Percentiles rank a stretch among this genome's conserved stretches.
Conservation (phyloP, 1,140 invertebrate species). For the Ostrea denselamellosa region DNA sequence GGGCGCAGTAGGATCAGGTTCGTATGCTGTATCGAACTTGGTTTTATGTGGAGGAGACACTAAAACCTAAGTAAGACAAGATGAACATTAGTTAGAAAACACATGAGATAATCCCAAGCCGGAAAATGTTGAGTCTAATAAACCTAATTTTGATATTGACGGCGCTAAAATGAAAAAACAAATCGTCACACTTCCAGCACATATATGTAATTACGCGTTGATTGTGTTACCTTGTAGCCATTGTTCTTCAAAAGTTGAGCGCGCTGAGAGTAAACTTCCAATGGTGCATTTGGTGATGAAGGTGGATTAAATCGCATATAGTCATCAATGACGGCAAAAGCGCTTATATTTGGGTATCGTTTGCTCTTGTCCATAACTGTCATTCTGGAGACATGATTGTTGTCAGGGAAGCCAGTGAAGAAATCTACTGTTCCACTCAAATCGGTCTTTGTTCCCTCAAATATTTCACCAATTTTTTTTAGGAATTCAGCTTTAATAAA, state of each 20-base stretch:
- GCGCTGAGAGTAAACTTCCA: background rate
- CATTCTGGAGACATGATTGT: background rate
- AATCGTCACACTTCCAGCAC: no score
- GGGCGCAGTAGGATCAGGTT: conserved; percentile 24
- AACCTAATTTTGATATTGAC: background rate
- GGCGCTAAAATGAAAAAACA: no score
- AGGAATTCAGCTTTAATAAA: conserved; percentile 8
- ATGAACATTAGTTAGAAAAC: background rate
- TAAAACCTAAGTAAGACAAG: background rate
- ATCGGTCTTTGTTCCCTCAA: background rate
- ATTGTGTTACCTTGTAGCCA: conserved; percentile 11
- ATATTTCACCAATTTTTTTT: background rate
- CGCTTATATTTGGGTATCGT: background rate
- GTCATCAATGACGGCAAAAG: background rate
- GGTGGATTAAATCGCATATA: conserved; percentile 15
- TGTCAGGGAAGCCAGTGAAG: conserved; percentile 11
- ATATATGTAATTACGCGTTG: no score
- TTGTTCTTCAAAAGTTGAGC: conserved; percentile 12
- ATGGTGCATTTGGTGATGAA: background rate
- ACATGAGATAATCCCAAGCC: background rate
- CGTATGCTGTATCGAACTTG: background rate
- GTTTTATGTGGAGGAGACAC: conserved; percentile 16
- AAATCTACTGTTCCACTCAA: conserved; percentile 3
- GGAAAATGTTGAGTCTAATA: background rate
- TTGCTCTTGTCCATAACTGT: background rate